Base-by-base conservation (phyloP, 2,797 vertebrate genomes). In the Notoglanidium macrostoma region DNA sequence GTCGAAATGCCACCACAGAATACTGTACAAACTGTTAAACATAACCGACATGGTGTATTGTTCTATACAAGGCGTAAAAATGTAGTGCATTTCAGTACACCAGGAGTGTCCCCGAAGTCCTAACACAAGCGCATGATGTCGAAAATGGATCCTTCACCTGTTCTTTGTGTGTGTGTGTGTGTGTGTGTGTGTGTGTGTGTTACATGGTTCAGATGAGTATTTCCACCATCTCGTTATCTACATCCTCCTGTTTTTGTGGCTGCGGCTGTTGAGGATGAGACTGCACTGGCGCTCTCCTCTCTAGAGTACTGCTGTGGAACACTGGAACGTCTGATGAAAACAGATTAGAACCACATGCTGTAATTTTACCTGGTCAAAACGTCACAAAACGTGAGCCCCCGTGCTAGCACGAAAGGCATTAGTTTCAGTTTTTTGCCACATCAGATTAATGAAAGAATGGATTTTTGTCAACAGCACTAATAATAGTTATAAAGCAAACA, bases 211-310 rank as follows among this genome's bases (percentile, higher is more conserved):
- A 99, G 95, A 99, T 99, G 92, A 99, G 98, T 94, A 99, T 99
- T 95, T 99, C 98, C 94, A 99, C 98, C 96, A 99, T 96, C 92
- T 99, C 98, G 12, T 92, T 96, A 90, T 99, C 98, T 80, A 97
- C 91, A 86, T 99, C 98, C 92, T 94, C 95, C 23, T 94, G 95
- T 44, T 73, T 74, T 35, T 68, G 97, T 63, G 95, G 92, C 90
- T 96, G 92, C 35, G 95, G 90, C 89, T 97, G 97, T 90, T 97
- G 97, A 67, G 94, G 93, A 92, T 96, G 91, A 65, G 95, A 91
- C 91, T 97, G 97, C 91, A 96, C 87, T 0, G 96, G 95, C 14
- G 94, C 92, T 93, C 97, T 96, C 89, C 97, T 96, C 93, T 99
- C 98, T 86, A 98, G 94, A 51, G 97, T 97, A 92, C 93, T 96